Evolutionary conservation across 2,888 invertebrate species (phyloP).

Genomic region (Hipparchia sbordonii): DNA sequence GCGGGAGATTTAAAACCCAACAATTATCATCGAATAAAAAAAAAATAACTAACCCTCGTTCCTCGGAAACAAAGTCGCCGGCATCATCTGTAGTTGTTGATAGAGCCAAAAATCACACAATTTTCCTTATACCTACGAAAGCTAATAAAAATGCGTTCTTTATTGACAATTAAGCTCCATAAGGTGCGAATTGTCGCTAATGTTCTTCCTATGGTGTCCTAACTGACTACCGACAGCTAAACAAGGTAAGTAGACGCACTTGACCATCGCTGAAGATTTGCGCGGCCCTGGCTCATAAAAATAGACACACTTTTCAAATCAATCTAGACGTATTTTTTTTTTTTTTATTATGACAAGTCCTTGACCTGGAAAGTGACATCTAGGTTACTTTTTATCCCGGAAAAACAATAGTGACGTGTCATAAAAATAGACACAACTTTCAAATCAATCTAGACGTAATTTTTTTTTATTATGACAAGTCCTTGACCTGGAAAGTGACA

Average conservation of each 20-base stretch:
- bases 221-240: constrained; percentile 36
- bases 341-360: too few relatives aligned
- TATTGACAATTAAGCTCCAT: constrained; percentile 30
- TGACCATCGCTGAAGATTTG: constrained; percentile 55
- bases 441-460: not conserved
- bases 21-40: too few relatives aligned
- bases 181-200: constrained; percentile 28
- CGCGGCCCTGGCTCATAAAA: constrained; percentile 46
- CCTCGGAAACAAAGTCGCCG: too few relatives aligned
- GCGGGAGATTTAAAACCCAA: too few relatives aligned
- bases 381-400: too few relatives aligned
- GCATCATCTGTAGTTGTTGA: not conserved
- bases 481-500: too few relatives aligned
- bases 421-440: constrained; percentile 24
- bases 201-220: constrained; percentile 38
- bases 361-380: too few relatives aligned
- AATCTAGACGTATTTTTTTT: not conserved
- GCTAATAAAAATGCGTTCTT: constrained; percentile 12
- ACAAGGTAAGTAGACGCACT: constrained; percentile 60
- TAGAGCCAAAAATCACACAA: not conserved
- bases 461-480: not conserved
- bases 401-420: not conserved
- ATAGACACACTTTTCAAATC: not conserved
- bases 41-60: too few relatives aligned
- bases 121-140: constrained; percentile 12